Percentiles rank a stretch among this genome's conserved stretches.
Conservation (phyloP, 1,140 invertebrate genomes). For the Wasmannia auropunctata region DNA sequence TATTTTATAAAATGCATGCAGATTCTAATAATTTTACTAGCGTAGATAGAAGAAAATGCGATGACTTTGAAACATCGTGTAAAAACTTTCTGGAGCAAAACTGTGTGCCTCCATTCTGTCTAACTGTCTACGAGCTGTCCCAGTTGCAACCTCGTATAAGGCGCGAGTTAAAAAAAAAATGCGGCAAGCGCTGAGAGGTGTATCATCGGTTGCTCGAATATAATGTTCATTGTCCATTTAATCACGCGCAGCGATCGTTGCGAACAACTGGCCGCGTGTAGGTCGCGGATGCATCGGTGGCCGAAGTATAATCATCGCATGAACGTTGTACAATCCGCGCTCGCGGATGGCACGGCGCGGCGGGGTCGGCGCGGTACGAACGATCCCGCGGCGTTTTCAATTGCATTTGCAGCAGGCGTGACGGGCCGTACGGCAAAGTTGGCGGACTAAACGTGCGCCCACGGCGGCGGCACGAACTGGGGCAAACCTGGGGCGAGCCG, state of each 20-base stretch:
- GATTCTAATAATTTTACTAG: not conserved
- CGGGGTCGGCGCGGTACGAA: not conserved
- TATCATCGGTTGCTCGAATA: slow-evolving; percentile 25
- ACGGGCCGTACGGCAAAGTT: slow-evolving; percentile 59
- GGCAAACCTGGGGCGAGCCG: slow-evolving; percentile 44
- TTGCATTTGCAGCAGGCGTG: slow-evolving; percentile 63
- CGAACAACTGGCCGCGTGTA: slow-evolving; percentile 2
- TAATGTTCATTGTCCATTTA: slow-evolving; percentile 43
- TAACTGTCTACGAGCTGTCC: not conserved
- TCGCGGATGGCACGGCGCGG: too few relatives aligned
- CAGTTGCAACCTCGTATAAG: not conserved
- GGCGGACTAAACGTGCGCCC: slow-evolving; percentile 28
- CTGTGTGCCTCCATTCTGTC: not conserved
- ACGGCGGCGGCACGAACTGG: slow-evolving; percentile 50
- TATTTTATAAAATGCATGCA: not conserved
- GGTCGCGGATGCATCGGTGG: not conserved
- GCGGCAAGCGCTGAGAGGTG: not conserved
- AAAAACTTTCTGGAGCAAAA: not conserved
- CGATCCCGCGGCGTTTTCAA: slow-evolving; percentile 64
- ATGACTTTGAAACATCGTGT: not conserved
- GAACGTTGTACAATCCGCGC: slow-evolving; percentile 36
- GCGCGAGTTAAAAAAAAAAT: slow-evolving; percentile 1
- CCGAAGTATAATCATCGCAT: not conserved
- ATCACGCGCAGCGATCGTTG: not conserved
- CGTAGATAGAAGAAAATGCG: not conserved